A percentile compares a stretch with the other conserved stretches of the same genome.
These are phyloP conservation scores for Ctenicera cuprea DNA, from an alignment of 2,888 invertebrate species.

Conservation along the genomic window DNA sequence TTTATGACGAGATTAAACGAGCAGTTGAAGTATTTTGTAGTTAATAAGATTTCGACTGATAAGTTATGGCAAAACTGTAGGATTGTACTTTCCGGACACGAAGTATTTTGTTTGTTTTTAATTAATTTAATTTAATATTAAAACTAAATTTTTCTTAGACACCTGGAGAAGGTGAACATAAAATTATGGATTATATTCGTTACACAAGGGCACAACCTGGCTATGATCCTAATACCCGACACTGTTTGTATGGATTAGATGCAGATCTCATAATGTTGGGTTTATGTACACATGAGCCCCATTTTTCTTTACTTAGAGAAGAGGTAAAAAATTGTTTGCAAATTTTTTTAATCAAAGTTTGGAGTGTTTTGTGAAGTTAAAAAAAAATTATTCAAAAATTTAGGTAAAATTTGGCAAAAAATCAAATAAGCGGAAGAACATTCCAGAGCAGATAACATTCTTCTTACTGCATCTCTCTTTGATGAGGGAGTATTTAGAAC, in stretches of 20 bases:
- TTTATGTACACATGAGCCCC: conserved; percentile 95
- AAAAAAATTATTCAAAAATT: too few species aligned
- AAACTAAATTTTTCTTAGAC: conserved; percentile 75
- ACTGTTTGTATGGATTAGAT: conserved; percentile 97
- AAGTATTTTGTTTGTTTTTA: conserved; percentile 76
- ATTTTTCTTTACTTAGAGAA: conserved; percentile 95
- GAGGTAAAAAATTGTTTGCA: conserved; percentile 79
- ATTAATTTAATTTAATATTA: conserved; percentile 1
- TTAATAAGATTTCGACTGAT: conserved; percentile 89
- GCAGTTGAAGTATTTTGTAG: conserved; percentile 90
- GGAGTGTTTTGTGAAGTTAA: not conserved
- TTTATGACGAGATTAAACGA: conserved; percentile 95
- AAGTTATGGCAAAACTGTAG: conserved; percentile 90
- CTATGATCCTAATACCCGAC: conserved; percentile 93
- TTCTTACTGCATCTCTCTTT: conserved; percentile 94
- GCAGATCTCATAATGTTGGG: conserved; percentile 99
- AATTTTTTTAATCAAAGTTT: too few species aligned
- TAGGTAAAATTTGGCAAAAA: conserved; percentile 86
- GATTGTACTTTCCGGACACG: conserved; percentile 93
- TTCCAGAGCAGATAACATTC: conserved; percentile 94
- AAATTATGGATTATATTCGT: conserved; percentile 99
- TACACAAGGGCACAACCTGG: conserved; percentile 88
- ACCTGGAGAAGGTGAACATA: conserved; percentile 98
- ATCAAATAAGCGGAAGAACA: conserved; percentile 78
- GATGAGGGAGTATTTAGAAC: conserved; percentile 92